Evolutionary conservation across 2,888 invertebrate species (phyloP), one percentile per base, ranked within the genome.

Genomic region (Candidula unifasciata): DNA sequence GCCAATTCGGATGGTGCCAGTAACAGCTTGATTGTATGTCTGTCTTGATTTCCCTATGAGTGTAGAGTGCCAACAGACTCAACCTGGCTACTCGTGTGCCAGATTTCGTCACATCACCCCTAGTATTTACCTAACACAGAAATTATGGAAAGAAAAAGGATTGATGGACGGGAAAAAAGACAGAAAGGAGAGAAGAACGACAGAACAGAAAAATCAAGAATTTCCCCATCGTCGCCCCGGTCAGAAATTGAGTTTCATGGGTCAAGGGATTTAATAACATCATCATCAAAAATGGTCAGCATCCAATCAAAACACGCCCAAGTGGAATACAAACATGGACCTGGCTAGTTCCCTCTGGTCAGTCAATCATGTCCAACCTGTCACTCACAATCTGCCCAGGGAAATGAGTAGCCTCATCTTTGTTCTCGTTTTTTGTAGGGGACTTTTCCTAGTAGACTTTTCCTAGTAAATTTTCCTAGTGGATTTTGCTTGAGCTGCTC

Each of bases 301-400:
- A 74, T 74, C 74, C 74, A 74, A 74, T 74, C 74, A 74, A 33
- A 74, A 74, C 74, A 54, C 54, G 27, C 8, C 54, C 74, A 74
- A 74, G 74, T 30, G 74, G 54, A 54, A 54, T 74, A 54, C 52
- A 74, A 74, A 54, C 74, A 74, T 3, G 74, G 16, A 30, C 30
- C 21, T 2, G 27, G 54, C 30, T 30, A 27, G 74, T 54, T 18
- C 18, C 30, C 30, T 18, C 74, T 54, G 52, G 54, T 30, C 74
- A 74, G 54, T 30, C 74, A 54, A 52, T 74, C 52, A 74, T 33
- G 52, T 54, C 27, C 52, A 3, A 54, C n/a, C 74, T 74, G 74
- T 74, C 74, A 74, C 27, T 74, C 74, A 74, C 27, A 30, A 54
- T 13, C 74, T 18, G 30, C 30, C 3, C 30, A 30, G 2, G 21